A percentile compares a stretch with the other conserved stretches of the same genome.
Conservation (phyloP, 2,888 invertebrate species). For the Stenurella melanura region DNA sequence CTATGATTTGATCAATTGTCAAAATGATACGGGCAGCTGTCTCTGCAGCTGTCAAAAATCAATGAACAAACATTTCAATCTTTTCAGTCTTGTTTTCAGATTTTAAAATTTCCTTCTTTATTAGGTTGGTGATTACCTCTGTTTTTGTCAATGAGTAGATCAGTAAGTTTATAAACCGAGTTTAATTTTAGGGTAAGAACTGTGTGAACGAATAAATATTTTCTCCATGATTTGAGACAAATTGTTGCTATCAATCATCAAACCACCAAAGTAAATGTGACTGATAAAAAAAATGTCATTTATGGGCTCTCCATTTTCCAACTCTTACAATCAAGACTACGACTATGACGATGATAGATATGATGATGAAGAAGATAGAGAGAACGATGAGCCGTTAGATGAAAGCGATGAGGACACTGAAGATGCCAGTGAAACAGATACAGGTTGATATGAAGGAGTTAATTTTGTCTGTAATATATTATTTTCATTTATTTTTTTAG, state of each 20-base stretch:
- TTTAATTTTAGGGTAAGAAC: neutral
- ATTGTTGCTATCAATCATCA: too few species aligned
- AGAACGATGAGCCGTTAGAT: conserved; percentile 78
- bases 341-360: conserved; percentile 85
- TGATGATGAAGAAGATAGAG: conserved; percentile 83
- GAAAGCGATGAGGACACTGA: conserved; percentile 88
- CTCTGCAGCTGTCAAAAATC: too few species aligned
- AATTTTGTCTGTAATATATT: conserved; percentile 1
- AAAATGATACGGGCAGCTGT: too few species aligned
- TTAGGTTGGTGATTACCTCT: neutral
- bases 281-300: conserved; percentile 75
- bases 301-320: conserved; percentile 82
- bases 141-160: neutral
- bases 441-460: conserved; percentile 73
- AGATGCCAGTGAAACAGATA: conserved; percentile 97
- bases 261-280: too few species aligned
- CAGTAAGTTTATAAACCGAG: neutral
- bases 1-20: too few species aligned
- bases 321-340: conserved; percentile 79
- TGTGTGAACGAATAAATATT: neutral
- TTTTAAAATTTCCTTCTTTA: too few species aligned
- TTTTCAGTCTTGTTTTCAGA: too few species aligned
- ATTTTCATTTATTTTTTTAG: conserved; percentile 41
- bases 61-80: too few species aligned
- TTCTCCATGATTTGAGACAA: too few species aligned